Evolutionary conservation across 2,797 vertebrate genomes (phyloP).

Genomic region (Epinephelus malabaricus): DNA sequence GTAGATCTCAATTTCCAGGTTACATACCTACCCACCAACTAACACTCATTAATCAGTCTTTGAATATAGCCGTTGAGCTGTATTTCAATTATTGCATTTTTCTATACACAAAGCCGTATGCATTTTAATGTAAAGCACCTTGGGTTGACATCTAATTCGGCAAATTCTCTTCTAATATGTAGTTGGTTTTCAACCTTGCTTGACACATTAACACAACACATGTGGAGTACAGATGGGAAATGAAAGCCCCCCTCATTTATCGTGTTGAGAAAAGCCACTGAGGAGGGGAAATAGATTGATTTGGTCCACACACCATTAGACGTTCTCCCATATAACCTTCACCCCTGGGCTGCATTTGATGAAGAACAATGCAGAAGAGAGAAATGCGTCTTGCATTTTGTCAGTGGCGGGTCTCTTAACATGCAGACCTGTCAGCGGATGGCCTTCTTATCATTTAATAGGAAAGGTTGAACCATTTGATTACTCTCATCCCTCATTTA

Average conservation of each 20-base stretch:
- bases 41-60: not conserved
- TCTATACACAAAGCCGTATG: not conserved
- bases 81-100: not conserved
- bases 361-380: conserved; percentile 29
- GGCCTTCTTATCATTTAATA: conserved; percentile 76
- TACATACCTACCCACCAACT: not conserved
- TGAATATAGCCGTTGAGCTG: not conserved
- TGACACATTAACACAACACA: conserved; percentile 32
- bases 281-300: conserved; percentile 59
- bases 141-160: not conserved
- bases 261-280: conserved; percentile 40
- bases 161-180: not conserved
- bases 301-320: conserved; percentile 60
- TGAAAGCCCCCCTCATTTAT: conserved; percentile 41
- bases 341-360: conserved; percentile 52
- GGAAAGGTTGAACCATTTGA: conserved; percentile 66
- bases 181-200: conserved; percentile 9
- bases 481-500: conserved; percentile 61
- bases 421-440: conserved; percentile 58
- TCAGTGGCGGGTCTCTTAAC: conserved; percentile 49
- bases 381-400: conserved; percentile 58
- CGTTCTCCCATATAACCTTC: conserved; percentile 60
- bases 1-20: not conserved
- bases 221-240: conserved; percentile 44
- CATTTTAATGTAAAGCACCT: not conserved